phyloP scores from a whole-genome alignment of 1,140 invertebrate genomes.

The Drosophila suzukii region DNA sequence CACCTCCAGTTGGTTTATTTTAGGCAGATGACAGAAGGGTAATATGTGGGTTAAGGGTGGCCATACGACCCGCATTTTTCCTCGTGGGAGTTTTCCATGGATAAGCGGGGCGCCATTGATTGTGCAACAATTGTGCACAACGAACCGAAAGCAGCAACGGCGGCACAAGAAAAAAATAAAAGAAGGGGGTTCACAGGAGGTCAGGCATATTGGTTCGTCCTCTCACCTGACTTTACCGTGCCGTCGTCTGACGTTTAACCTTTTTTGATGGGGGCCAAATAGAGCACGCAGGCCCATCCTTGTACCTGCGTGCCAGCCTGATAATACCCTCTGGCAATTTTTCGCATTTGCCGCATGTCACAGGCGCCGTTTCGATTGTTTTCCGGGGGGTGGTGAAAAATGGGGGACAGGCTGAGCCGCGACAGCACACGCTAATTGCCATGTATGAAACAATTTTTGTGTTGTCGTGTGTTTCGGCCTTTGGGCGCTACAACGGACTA shows the following conservation, averaged over 20 bases:
- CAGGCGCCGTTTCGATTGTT: slow-evolving; percentile 61
- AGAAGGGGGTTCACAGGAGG: slow-evolving; percentile 21
- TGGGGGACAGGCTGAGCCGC: slow-evolving; percentile 17
- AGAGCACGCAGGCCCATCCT: slow-evolving; percentile 11
- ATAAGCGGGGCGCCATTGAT: slow-evolving; percentile 33
- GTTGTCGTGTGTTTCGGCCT: slow-evolving; percentile 35
- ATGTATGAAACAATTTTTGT: slow-evolving; percentile 60
- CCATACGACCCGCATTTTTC: slow-evolving; percentile 25
- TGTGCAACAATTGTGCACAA: slow-evolving; percentile 67
- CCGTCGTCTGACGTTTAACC: slow-evolving; percentile 52
- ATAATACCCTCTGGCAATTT: slow-evolving; percentile 66
- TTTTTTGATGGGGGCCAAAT: slow-evolving; percentile 14
- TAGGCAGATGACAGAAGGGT: background rate
- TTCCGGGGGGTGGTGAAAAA: slow-evolving; percentile 9
- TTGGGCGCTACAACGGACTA: slow-evolving; percentile 47
- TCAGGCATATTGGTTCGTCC: slow-evolving; percentile 30
- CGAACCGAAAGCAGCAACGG: slow-evolving; percentile 33
- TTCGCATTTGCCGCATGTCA: slow-evolving; percentile 71
- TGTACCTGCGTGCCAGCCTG: slow-evolving; percentile 14
- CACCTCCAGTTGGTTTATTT: slow-evolving; percentile 40
- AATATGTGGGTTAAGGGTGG: slow-evolving; percentile 12
- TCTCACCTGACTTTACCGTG: slow-evolving; percentile 50
- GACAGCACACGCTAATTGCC: slow-evolving; percentile 69
- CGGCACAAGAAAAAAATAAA: background rate
- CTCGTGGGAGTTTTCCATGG: slow-evolving; percentile 1